A percentile compares a stretch with the other conserved stretches of the same genome.
Evolutionary conservation across 2,113 vertebrate species (phyloP).

Genomic region (Thalassoma bifasciatum): DNA sequence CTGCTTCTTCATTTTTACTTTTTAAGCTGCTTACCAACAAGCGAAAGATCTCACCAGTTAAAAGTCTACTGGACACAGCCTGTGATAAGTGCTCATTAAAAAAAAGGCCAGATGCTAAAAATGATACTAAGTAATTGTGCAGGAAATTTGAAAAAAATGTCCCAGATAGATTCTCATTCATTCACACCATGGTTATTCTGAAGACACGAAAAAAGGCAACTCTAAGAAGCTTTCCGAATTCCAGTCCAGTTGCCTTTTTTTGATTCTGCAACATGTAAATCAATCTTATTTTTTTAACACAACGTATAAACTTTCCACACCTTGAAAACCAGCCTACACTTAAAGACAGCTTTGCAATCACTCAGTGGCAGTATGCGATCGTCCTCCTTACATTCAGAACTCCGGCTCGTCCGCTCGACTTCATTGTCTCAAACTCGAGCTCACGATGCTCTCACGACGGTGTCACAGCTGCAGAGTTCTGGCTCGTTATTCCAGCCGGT

Average conservation of each 20-base stretch:
- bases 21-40: too few species aligned
- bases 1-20: too few species aligned
- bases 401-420: background rate
- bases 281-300: slow-evolving; percentile 10
- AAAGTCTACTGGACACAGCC: background rate
- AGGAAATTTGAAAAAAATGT: slow-evolving; percentile 8
- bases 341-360: slow-evolving; percentile 51
- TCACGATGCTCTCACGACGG: background rate
- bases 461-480: slow-evolving; percentile 15
- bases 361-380: slow-evolving; percentile 39
- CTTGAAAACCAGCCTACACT: slow-evolving; percentile 19
- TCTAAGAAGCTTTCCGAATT: too few species aligned
- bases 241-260: too few species aligned
- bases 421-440: too few species aligned
- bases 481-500: slow-evolving; percentile 73
- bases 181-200: too few species aligned
- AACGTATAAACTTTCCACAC: slow-evolving; percentile 23
- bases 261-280: too few species aligned
- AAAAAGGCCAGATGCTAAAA: slow-evolving; percentile 1
- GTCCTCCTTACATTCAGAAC: slow-evolving; percentile 54
- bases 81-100: background rate
- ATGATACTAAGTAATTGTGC: slow-evolving; percentile 21
- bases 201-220: too few species aligned
- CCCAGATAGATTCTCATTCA: too few species aligned
- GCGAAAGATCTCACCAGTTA: background rate